Evolutionary conservation across 2,888 invertebrate genomes (phyloP), one percentile per base, ranked within the genome.

Genomic region (Anagyrus pseudococci): DNA sequence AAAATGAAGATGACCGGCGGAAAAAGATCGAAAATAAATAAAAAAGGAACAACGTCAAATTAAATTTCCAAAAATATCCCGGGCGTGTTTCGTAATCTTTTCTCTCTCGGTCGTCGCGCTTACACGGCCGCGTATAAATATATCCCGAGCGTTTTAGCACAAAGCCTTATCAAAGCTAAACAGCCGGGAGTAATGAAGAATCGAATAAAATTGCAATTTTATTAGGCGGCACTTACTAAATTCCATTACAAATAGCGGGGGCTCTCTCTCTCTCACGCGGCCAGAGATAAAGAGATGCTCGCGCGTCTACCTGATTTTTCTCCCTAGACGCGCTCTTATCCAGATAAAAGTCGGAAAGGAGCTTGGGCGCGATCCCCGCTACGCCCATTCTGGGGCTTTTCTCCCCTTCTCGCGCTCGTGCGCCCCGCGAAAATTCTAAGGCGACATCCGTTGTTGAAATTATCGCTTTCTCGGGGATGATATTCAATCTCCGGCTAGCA

Each of bases 381-480:
- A 13, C 33, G 33, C 10, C 15, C 33, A 13, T 37, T n/a, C n/a
- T 8, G 33, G 2, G 33, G 33, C 33, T 37, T 37, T 37, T 37
- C 33, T 37, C 33, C 33, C 20, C 46, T 17, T 17, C 15, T 48
- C 4, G 10, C 17, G 8, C 26, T 26, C 33, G n/a, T n/a, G n/a
- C 17, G 26, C 44, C 6, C 20, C 13, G 55, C 47, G 13, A 43
- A 66, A 66, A 66, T 66, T 66, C 52, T 53, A 66, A 62, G 62
- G 58, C 58, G 66, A 66, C 66, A 66, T 66, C 66, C 53, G 56
- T 62, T 66, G 66, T 59, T 66, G 48, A 59, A 62, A 65, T 65
- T 62, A 66, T 66, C 59, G 53, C 53, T 66, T 47, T 62, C 44
- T 41, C 55, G 56, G 56, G 59, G 56, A 62, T 62, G 55, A 66